phyloP scores from a whole-genome alignment of 2,888 invertebrate species.

The Pandemis cinnamomeana region DNA sequence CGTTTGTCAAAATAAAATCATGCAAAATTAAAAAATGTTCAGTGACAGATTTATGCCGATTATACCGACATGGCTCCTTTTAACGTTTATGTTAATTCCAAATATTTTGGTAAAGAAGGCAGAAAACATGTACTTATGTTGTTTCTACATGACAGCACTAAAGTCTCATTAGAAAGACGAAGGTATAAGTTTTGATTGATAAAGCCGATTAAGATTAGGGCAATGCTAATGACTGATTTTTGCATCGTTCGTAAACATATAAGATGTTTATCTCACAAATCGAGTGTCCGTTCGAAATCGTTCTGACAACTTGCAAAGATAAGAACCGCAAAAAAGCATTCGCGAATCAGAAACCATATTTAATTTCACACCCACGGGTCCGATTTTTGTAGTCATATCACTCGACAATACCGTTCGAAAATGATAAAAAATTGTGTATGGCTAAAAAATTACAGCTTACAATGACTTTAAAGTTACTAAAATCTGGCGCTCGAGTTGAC shows the following conservation, averaged over 20 bases:
- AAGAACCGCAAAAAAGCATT: slow-evolving; percentile 15
- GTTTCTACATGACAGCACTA: slow-evolving; percentile 20
- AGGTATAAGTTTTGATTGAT: slow-evolving; percentile 33
- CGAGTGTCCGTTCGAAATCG: slow-evolving; percentile 25
- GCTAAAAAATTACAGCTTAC: too few species aligned
- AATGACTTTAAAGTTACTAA: too few species aligned
- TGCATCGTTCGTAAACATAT: slow-evolving; percentile 13
- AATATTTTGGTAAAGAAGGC: too few species aligned
- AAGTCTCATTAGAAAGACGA: slow-evolving; percentile 40
- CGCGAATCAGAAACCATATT: slow-evolving; percentile 24
- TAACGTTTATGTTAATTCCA: too few species aligned
- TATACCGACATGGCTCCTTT: too few species aligned
- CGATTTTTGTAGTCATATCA: too few species aligned
- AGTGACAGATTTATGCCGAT: too few species aligned
- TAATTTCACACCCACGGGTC: slow-evolving; percentile 7
- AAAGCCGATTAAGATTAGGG: slow-evolving; percentile 31
- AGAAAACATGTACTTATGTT: too few species aligned
- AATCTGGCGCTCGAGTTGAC: too few species aligned
- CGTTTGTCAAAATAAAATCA: too few species aligned
- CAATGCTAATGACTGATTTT: slow-evolving; percentile 3
- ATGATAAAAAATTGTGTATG: too few species aligned
- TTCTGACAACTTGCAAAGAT: slow-evolving; percentile 23
- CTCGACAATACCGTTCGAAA: not conserved
- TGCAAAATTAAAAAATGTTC: too few species aligned
- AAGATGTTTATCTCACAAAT: slow-evolving; percentile 22